Base-by-base conservation (phyloP, 1,140 invertebrate species). In the Anthonomus grandis region DNA sequence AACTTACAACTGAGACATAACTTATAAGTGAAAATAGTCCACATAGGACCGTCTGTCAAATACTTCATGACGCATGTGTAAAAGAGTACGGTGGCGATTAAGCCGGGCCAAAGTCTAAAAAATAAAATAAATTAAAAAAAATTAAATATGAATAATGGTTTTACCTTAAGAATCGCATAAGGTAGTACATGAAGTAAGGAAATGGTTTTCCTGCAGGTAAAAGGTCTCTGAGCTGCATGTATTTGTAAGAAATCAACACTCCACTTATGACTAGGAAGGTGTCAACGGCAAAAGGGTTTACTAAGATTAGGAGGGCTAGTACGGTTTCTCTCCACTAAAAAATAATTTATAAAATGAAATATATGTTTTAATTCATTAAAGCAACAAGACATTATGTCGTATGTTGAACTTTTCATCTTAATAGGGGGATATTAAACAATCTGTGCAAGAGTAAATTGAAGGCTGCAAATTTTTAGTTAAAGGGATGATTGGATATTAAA, bases 191-290 rank as follows among this genome's bases (percentile, higher is more conserved):
- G 10, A 38, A 39, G 18, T 38, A 56, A 4, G 24, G 36, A 22
- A 48, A 27, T 12, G 18, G 13, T 6, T 39, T 15, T 13, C 15
- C 13, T 19, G 3, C 2, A 8, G 52, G 25, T 15, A 56, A 2
- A 6, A 46, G 21, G 19, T 61, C 41, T 24, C 55, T 59, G 12
- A 79, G 75, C 62, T 77, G 77, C 2, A 82, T 65, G 9, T 77
- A 73, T 2, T 79, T 64, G 62, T 84, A 84, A 1, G 78, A 68
- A 0, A 82, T 66, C 0, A 86, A 69, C 13, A 81, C 52, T 3
- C 81, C 82, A 65, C 78, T 80, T 15, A 83, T 66, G 2, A 77
- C 59, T 12, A 83, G 77, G 66, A 84, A 83, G 5, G 81, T 81
- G 58, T 82, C 79, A 18, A 85, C 75, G 36, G 80, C 44, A 53